Percentiles rank a stretch among this genome's conserved stretches.
Evolutionary conservation across 2,113 vertebrate species (phyloP).

Genomic region (Crypturellus undulatus): DNA sequence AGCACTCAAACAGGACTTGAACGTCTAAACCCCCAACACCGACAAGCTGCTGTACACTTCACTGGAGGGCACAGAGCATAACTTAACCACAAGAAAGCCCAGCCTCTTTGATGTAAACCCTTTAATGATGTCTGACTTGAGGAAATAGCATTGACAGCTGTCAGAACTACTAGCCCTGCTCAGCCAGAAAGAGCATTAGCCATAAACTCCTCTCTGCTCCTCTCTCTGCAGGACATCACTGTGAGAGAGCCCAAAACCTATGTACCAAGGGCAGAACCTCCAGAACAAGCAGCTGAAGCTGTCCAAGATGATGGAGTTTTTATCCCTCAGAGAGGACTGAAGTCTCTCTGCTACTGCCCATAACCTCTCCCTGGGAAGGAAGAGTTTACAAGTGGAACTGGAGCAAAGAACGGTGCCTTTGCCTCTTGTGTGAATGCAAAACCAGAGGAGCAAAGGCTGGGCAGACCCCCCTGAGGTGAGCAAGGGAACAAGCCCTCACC

Average conservation of each 20-base stretch:
- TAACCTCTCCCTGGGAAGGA: neutral
- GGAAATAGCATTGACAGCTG: neutral
- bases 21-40: neutral
- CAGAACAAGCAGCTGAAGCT: neutral
- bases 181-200: neutral
- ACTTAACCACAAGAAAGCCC: neutral
- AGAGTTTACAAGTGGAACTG: too few species aligned
- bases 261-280: neutral
- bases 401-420: neutral
- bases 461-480: neutral
- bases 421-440: neutral
- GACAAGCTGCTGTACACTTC: neutral
- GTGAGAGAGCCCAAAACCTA: neutral
- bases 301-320: neutral
- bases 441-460: neutral
- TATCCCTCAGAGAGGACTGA: rapidly evolving
- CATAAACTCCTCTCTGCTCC: neutral
- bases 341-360: neutral
- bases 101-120: neutral
- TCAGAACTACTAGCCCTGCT: neutral
- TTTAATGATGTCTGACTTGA: neutral
- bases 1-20: neutral
- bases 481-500: too few species aligned
- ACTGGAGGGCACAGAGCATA: neutral
- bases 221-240: neutral